These are phyloP conservation scores for Caradrina clavipalpis DNA, from an alignment of 2,888 invertebrate species.

Conservation along the genomic window DNA sequence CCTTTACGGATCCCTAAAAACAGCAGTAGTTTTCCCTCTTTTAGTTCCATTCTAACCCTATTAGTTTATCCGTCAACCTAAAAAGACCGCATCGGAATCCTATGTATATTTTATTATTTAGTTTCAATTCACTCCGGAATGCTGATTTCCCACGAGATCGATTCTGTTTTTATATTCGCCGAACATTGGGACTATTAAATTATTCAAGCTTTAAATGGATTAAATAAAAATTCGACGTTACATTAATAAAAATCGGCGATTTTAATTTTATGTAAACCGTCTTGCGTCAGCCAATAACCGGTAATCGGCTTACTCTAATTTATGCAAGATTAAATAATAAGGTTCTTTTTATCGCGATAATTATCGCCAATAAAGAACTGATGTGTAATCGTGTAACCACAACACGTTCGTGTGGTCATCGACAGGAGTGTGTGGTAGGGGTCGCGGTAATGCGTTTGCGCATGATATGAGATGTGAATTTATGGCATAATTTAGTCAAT, in stretches of 20 bases:
- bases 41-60: not conserved
- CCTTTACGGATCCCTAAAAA: not conserved
- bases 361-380: slow-evolving; percentile 53
- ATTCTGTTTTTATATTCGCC: slow-evolving; percentile 45
- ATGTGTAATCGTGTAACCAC: slow-evolving; percentile 37
- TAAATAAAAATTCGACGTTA: slow-evolving; percentile 45
- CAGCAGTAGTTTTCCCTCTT: not conserved
- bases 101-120: slow-evolving; percentile 44
- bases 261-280: slow-evolving; percentile 41
- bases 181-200: slow-evolving; percentile 45
- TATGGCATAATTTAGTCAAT: slow-evolving; percentile 75
- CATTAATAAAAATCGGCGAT: slow-evolving; percentile 34
- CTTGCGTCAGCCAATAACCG: slow-evolving; percentile 28
- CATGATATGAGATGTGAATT: slow-evolving; percentile 72
- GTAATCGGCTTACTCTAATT: slow-evolving; percentile 58
- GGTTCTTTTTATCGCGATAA: slow-evolving; percentile 55
- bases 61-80: slow-evolving; percentile 25
- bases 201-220: slow-evolving; percentile 54
- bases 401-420: slow-evolving; percentile 11
- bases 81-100: slow-evolving; percentile 24
- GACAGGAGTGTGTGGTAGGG: slow-evolving; percentile 56
- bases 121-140: slow-evolving; percentile 40
- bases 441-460: slow-evolving; percentile 50
- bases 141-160: slow-evolving; percentile 60
- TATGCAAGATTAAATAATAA: slow-evolving; percentile 60